Conservation (phyloP, 1,140 invertebrate genomes). For the Cotesia glomerata region DNA sequence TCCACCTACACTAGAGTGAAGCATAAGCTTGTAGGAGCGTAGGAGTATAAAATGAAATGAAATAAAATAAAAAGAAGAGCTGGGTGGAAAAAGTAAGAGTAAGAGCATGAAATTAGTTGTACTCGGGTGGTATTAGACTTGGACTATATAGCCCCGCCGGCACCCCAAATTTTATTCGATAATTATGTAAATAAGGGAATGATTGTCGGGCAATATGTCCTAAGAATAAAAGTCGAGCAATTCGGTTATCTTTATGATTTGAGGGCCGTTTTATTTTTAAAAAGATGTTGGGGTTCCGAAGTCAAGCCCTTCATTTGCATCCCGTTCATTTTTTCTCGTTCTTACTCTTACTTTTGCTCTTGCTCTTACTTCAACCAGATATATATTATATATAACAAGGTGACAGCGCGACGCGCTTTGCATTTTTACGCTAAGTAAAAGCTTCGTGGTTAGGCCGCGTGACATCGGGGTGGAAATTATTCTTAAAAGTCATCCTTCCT, state of each 20-base stretch:
- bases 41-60: constrained; percentile 16
- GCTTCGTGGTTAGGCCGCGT: constrained; percentile 13
- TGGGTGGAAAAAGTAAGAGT: constrained; percentile 30
- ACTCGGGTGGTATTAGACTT: constrained; percentile 24
- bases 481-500: not conserved
- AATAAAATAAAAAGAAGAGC: constrained; percentile 30
- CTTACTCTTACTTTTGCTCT: no score
- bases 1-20: no score
- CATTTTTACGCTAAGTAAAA: constrained; percentile 46
- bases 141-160: not conserved
- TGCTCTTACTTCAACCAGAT: constrained; percentile 48
- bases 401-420: constrained; percentile 54
- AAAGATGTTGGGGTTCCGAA: constrained; percentile 24
- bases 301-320: constrained; percentile 61
- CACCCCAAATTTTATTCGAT: constrained; percentile 57
- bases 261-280: constrained; percentile 28
- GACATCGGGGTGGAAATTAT: constrained; percentile 14
- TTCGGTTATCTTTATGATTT: constrained; percentile 63
- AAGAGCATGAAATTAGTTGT: constrained; percentile 52
- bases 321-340: constrained; percentile 38
- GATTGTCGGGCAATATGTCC: constrained; percentile 62
- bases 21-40: not conserved
- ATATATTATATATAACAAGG: constrained; percentile 44
- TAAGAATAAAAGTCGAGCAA: constrained; percentile 57
- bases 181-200: constrained; percentile 63